Evolutionary conservation across 2,888 invertebrate species (phyloP).

Genomic region (Chymomyza caudatula): DNA sequence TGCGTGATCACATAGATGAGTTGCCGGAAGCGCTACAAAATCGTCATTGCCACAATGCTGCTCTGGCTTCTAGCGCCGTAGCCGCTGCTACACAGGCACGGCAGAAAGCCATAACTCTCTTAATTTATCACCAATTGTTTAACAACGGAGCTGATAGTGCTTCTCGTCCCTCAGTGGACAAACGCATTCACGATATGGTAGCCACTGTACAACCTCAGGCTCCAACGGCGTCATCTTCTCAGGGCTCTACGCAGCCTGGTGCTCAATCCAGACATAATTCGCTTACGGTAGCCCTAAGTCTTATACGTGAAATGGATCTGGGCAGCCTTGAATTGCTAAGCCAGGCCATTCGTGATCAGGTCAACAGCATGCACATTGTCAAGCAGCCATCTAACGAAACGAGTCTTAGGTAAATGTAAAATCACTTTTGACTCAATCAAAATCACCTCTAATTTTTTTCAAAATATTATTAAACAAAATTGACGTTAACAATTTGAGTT

Average conservation of each 20-base stretch:
- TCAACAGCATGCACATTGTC: no score
- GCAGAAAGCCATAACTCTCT: not conserved
- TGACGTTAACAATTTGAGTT: no score
- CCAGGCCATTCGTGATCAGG: no score
- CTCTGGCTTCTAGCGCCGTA: not conserved
- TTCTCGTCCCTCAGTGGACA: not conserved
- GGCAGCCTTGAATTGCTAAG: conserved; percentile 1
- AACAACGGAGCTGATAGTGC: not conserved
- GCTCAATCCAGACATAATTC: not conserved
- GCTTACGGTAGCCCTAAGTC: not conserved
- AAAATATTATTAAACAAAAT: no score
- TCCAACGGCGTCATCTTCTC: not conserved
- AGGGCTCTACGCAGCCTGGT: not conserved
- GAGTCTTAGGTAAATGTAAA: no score
- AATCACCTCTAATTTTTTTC: no score
- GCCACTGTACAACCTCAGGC: not conserved
- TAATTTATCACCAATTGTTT: not conserved
- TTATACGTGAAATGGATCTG: conserved; percentile 14
- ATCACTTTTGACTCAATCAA: no score
- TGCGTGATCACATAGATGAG: not conserved
- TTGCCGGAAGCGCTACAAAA: not conserved
- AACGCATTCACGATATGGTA: not conserved
- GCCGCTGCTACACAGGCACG: not conserved
- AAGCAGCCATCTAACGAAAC: no score
- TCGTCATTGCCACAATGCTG: no score